Conservation (phyloP, 2,888 invertebrate species). For the Geotrupes spiniger region DNA sequence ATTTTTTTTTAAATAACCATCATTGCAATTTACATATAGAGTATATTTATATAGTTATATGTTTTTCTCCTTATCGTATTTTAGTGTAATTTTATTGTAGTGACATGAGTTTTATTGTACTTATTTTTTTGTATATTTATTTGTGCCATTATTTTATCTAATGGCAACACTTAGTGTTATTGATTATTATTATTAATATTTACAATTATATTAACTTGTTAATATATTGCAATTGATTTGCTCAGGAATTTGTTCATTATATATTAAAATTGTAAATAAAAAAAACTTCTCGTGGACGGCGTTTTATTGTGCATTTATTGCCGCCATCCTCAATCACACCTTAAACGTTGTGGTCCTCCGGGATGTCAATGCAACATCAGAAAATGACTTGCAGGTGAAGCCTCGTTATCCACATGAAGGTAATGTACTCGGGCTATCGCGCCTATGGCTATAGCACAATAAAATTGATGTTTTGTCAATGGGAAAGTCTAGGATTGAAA, state of each 20-base stretch:
- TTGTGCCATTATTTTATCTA: constrained; percentile 34
- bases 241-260: constrained; percentile 46
- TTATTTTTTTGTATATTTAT: constrained; percentile 29
- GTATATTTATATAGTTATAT: constrained; percentile 14
- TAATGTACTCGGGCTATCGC: too few species aligned
- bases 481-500: too few species aligned
- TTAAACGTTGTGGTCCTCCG: too few species aligned
- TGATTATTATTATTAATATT: constrained; percentile 30
- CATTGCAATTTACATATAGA: constrained; percentile 10
- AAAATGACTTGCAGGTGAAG: too few species aligned
- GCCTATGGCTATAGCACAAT: too few species aligned
- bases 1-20: constrained; percentile 8
- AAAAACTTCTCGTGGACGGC: not conserved
- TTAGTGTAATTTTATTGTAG: constrained; percentile 14
- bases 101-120: constrained; percentile 22
- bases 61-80: constrained; percentile 11
- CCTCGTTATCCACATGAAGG: too few species aligned
- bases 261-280: constrained; percentile 22
- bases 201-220: constrained; percentile 26
- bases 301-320: too few species aligned
- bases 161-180: constrained; percentile 26
- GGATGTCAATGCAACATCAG: too few species aligned
- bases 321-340: too few species aligned
- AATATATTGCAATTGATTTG: constrained; percentile 44
- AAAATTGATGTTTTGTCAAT: too few species aligned